These are phyloP conservation scores for Spatula clypeata DNA, from an alignment of 2,797 vertebrate genomes.

Conservation along the genomic window DNA sequence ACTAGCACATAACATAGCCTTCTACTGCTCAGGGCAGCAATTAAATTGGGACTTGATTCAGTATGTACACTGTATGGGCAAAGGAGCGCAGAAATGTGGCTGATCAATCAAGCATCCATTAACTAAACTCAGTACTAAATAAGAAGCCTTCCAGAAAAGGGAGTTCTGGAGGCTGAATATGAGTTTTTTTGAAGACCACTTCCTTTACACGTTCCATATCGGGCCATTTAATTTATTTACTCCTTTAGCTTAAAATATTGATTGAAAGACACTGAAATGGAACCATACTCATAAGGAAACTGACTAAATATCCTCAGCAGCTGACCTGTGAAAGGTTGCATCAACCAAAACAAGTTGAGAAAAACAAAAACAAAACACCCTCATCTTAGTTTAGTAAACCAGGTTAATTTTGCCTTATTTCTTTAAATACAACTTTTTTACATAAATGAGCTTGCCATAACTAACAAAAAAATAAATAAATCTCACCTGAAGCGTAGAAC, in stretches of 20 bases:
- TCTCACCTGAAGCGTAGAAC: background rate
- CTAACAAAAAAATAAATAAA: accelerated
- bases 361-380: background rate
- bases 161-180: background rate
- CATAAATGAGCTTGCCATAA: background rate
- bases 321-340: background rate
- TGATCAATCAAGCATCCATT: background rate
- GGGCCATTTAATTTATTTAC: background rate
- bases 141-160: background rate
- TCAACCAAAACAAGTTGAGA: background rate
- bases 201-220: background rate
- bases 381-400: background rate
- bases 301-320: background rate
- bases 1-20: background rate
- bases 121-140: background rate
- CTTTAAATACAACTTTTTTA: background rate
- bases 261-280: background rate
- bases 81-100: background rate
- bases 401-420: background rate
- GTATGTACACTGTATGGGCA: background rate
- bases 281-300: background rate
- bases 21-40: background rate
- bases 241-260: background rate
- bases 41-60: background rate
- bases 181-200: background rate